Percentiles rank a stretch among this genome's conserved stretches.
Conservation (phyloP, 2,113 vertebrate species). For the Mobula hypostoma region DNA sequence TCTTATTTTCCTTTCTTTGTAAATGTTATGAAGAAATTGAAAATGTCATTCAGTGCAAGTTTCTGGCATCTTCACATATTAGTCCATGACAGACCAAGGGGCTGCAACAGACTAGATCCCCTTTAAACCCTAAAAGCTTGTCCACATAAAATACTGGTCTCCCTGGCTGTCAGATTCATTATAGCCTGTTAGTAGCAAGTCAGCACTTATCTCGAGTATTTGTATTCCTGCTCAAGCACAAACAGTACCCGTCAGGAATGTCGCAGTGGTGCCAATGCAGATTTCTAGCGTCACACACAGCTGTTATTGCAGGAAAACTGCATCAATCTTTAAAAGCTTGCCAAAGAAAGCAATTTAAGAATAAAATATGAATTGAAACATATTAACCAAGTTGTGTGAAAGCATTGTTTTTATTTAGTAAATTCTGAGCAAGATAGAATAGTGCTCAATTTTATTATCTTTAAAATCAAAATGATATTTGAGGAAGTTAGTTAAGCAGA, state of each 20-base stretch:
- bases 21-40: background rate
- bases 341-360: constrained; percentile 27
- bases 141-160: constrained; percentile 19
- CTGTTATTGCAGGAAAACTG: constrained; percentile 34
- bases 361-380: constrained; percentile 7
- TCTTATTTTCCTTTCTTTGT: background rate
- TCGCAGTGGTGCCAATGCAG: constrained; percentile 30
- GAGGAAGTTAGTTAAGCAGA: background rate
- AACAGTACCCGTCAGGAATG: constrained; percentile 35
- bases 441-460: background rate
- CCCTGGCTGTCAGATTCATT: constrained; percentile 31
- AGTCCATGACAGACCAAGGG: background rate
- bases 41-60: background rate
- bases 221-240: constrained; percentile 30
- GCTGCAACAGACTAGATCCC: background rate
- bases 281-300: constrained; percentile 24
- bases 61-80: background rate
- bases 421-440: background rate
- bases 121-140: constrained; percentile 21
- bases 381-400: background rate
- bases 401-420: background rate
- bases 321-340: constrained; percentile 13
- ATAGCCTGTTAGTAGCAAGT: constrained; percentile 29
- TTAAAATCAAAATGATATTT: background rate
- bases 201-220: constrained; percentile 37